These are phyloP conservation scores for Argopecten irradians DNA, from an alignment of 1,140 invertebrate genomes.

Conservation along the genomic window DNA sequence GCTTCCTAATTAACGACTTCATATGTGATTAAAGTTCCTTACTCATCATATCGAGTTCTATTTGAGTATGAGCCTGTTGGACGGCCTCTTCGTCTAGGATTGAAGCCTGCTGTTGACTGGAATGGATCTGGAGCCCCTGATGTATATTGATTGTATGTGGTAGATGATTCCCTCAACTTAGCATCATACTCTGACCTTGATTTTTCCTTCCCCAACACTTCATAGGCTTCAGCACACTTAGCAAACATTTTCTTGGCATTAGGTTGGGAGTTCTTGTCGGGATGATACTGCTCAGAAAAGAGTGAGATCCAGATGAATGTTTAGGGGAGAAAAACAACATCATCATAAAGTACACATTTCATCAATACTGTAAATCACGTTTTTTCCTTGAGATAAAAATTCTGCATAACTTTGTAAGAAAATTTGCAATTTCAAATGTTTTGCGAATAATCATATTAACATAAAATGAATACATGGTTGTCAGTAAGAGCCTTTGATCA, in stretches of 20 bases:
- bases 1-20: too few relatives aligned
- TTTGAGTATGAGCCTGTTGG: neutral
- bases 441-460: too few relatives aligned
- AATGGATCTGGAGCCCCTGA: neutral
- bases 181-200: neutral
- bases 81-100: neutral
- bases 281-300: neutral
- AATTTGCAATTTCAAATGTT: too few relatives aligned
- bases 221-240: neutral
- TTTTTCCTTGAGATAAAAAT: too few relatives aligned
- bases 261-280: neutral
- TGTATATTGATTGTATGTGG: neutral
- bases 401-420: too few relatives aligned
- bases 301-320: too few relatives aligned
- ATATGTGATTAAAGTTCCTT: neutral
- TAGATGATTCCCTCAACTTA: neutral
- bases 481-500: too few relatives aligned
- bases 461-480: too few relatives aligned
- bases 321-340: too few relatives aligned
- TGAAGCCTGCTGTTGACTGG: neutral
- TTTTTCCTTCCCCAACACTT: slow-evolving; percentile 7
- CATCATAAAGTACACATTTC: too few relatives aligned
- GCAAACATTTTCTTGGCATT: neutral
- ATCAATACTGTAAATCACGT: too few relatives aligned
- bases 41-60: neutral